Percentiles rank a stretch among this genome's conserved stretches.
Evolutionary conservation across 2,888 invertebrate genomes (phyloP).

Genomic region (Sinopyrophorus schimmeli): DNA sequence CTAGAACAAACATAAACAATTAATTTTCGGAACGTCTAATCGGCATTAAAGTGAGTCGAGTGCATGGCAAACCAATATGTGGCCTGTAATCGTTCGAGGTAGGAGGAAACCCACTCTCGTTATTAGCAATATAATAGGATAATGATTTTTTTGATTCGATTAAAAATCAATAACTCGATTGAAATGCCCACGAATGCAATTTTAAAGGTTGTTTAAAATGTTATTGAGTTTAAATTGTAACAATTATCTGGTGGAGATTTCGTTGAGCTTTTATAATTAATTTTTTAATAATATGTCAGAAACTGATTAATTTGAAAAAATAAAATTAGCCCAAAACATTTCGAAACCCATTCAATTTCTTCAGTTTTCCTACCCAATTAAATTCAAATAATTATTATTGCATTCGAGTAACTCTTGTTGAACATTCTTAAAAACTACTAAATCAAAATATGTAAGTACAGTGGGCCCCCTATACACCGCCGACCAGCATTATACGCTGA

Average conservation of each 20-base stretch:
- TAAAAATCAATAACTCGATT: constrained; percentile 39
- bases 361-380: no score
- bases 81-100: constrained; percentile 4
- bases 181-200: constrained; percentile 38
- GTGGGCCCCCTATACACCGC: no score
- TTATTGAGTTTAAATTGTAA: constrained; percentile 41
- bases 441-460: no score
- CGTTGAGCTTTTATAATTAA: constrained; percentile 41
- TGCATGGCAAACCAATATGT: not conserved
- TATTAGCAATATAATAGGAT: constrained; percentile 22
- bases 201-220: constrained; percentile 36
- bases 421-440: no score
- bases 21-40: no score
- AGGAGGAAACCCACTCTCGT: constrained; percentile 22
- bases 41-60: constrained; percentile 25
- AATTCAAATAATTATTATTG: no score
- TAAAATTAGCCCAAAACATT: no score
- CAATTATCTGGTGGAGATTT: constrained; percentile 36
- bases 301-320: no score
- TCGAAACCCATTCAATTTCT: no score
- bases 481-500: no score
- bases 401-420: no score
- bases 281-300: no score
- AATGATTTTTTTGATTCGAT: constrained; percentile 34
- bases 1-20: constrained; percentile 67